Evolutionary conservation across 2,888 invertebrate genomes (phyloP), one percentile per base, ranked within the genome.

Genomic region (Polydrusus tereticollis): DNA sequence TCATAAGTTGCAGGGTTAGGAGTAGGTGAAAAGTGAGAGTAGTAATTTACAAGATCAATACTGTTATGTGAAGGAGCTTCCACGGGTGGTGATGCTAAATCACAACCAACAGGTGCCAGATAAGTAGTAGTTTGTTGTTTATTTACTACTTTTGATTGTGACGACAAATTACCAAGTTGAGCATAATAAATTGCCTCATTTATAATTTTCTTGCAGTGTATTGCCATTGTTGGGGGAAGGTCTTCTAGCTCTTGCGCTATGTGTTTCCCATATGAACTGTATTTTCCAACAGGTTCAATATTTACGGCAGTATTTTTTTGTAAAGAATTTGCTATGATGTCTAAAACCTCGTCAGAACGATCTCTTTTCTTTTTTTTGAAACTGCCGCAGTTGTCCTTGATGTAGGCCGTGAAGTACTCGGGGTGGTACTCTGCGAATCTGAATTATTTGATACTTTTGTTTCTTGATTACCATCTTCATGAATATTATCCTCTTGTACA

Each of bases 171-270:
- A 38, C 23, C 36, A 10, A 59, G 26, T 14, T 59, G 59, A 20
- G 59, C 59, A 10, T 38, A 1, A 59, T 8, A 59, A 6, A 59
- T 4, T 16, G 59, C 59, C 20, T 59, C 38, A 59, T 59, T 59
- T 33, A 59, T 59, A 38, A 36, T 59, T 59, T 59, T 59, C 33
- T 38, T 59, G 59, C 59, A 59, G n/a, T 59, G 41, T 4, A 59
- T 38, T 2, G 59, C 59, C 59, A 59, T 59, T 38, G 21, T 7
- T 16, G 38, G 20, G 5, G 59, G 38, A 41, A 59, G 38, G 5
- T 41, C 59, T 8, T 38, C 12, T 12, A 59, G 38, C 41, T 59
- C 59, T 20, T 36, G 8, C 10, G 18, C 38, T 21, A 59, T 10
- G 20, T 59, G 38, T 38, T 41, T 14, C n/a, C 59, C 38, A 38